Percentiles rank a stretch among this genome's conserved stretches.
These are phyloP conservation scores for Morone chrysops DNA, from an alignment of 2,113 vertebrate genomes.

Conservation along the genomic window DNA sequence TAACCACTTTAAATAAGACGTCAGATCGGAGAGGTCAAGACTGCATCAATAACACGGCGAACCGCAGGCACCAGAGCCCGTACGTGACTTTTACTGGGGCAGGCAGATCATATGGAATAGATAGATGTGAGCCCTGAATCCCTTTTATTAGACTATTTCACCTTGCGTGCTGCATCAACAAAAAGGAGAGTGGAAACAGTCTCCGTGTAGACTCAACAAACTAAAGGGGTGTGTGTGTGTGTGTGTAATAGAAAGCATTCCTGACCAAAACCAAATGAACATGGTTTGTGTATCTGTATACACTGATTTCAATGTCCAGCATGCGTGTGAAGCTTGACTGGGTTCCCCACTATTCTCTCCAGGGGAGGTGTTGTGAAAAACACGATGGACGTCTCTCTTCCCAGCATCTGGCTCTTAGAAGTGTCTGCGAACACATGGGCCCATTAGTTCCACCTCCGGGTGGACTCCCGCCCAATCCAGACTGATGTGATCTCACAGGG, in stretches of 20 bases:
- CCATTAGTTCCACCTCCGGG: conserved; percentile 85
- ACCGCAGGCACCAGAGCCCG: conserved; percentile 52
- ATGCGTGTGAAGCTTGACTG: conserved; percentile 64
- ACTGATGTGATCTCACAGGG: conserved; percentile 82
- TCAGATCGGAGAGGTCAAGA: conserved; percentile 73
- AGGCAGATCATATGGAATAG: conserved; percentile 82
- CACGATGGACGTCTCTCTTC: conserved; percentile 66
- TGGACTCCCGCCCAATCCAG: conserved; percentile 73
- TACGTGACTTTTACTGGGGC: conserved; percentile 74
- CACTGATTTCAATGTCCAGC: conserved; percentile 38
- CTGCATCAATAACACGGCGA: conserved; percentile 65
- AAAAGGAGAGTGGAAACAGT: conserved; percentile 67
- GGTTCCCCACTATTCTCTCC: conserved; percentile 52
- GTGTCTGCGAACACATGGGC: conserved; percentile 81
- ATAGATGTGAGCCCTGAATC: conserved; percentile 80
- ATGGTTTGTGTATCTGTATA: conserved; percentile 16
- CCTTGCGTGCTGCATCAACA: conserved; percentile 65
- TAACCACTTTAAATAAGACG: conserved; percentile 77
- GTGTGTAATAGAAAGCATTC: conserved; percentile 32
- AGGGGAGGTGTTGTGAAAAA: conserved; percentile 74
- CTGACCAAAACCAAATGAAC: conserved; percentile 35
- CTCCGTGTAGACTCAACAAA: conserved; percentile 70
- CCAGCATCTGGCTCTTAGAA: conserved; percentile 84
- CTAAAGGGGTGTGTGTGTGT: conserved; percentile 16
- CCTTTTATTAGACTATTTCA: conserved; percentile 74